These are phyloP conservation scores for Melikaiella ostensackeni DNA, from an alignment of 2,888 invertebrate species.

Conservation along the genomic window DNA sequence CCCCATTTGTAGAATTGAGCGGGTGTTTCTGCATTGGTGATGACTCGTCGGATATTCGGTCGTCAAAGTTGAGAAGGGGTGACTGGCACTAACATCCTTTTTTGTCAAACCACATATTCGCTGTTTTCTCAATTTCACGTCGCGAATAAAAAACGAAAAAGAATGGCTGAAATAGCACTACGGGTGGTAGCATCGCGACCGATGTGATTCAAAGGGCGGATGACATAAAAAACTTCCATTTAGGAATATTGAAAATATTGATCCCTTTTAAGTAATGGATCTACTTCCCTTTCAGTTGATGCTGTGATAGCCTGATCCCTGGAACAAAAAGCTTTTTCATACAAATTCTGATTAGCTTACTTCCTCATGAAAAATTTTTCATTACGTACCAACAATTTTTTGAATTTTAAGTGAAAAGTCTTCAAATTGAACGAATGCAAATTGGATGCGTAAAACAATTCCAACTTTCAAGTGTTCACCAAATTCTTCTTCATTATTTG, in stretches of 20 bases:
- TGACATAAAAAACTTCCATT: slow-evolving; percentile 58
- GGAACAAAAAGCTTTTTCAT: slow-evolving; percentile 14
- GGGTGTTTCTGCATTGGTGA: slow-evolving; percentile 28
- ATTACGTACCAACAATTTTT: background rate
- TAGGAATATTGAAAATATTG: slow-evolving; percentile 70
- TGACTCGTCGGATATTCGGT: slow-evolving; percentile 51
- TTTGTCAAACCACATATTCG: slow-evolving; percentile 49
- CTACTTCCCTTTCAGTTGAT: slow-evolving; percentile 31
- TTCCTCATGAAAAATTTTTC: background rate
- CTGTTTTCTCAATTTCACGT: slow-evolving; percentile 50
- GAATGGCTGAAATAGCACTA: slow-evolving; percentile 41
- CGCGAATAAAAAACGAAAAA: slow-evolving; percentile 45
- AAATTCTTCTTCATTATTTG: too few species aligned
- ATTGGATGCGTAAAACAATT: background rate
- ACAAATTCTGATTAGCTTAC: background rate
- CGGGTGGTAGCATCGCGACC: slow-evolving; percentile 50
- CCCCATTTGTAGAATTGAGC: slow-evolving; percentile 65
- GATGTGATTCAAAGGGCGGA: slow-evolving; percentile 39
- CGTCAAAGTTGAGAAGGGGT: slow-evolving; percentile 58
- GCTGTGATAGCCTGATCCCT: slow-evolving; percentile 42
- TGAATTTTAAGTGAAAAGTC: too few species aligned
- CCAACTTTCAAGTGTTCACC: too few species aligned
- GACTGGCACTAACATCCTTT: slow-evolving; percentile 54
- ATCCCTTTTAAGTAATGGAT: slow-evolving; percentile 65
- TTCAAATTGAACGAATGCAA: too few species aligned